Evolutionary conservation across 2,888 invertebrate genomes (phyloP), one percentile per base, ranked within the genome.

Genomic region (Plebejus argus): DNA sequence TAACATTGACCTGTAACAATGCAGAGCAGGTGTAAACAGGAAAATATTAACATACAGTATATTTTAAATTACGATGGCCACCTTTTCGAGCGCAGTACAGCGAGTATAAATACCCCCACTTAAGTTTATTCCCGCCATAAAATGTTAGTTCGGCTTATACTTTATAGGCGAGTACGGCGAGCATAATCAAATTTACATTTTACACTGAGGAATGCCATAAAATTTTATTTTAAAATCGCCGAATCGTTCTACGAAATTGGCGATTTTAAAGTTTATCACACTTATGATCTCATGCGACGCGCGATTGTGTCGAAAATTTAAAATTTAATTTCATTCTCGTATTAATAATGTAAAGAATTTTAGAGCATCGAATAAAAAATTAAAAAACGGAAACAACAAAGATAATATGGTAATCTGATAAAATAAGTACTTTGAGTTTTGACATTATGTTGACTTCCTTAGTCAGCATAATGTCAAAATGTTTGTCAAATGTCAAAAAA

Each of bases 141-240:
- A 66, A 33, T 66, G 66, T 66, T 15, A 33, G 1, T 66, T 66
- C 28, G 28, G 66, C 66, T 33, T 66, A 66, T 33, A 66, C 66
- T 33, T 28, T 66, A 66, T 33, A 66, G 66, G 66, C 28, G 61
- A 61, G 61, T 66, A 66, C 18, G 66, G 66, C 61, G 23, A 61
- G 58, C 61, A 23, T 28, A 66, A 66, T 15, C 28, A 66, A 66
- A 66, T 66, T 66, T 28, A 66, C 66, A 66, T 66, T 58, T 58
- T 58, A 58, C 58, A 58, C 20, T 5, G 28, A 66, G 28, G 28
- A 66, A 66, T 66, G 18, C 18, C 66, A 66, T 66, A 33, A 33
- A 66, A 66, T 28, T 45, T 28, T 28, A 33, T 66, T 66, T 66
- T 66, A 66, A 18, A 66, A 61, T 61, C 23, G 61, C 12, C 61